Conservation (phyloP, 2,797 vertebrate genomes). For the Sorex maritimensis region DNA sequence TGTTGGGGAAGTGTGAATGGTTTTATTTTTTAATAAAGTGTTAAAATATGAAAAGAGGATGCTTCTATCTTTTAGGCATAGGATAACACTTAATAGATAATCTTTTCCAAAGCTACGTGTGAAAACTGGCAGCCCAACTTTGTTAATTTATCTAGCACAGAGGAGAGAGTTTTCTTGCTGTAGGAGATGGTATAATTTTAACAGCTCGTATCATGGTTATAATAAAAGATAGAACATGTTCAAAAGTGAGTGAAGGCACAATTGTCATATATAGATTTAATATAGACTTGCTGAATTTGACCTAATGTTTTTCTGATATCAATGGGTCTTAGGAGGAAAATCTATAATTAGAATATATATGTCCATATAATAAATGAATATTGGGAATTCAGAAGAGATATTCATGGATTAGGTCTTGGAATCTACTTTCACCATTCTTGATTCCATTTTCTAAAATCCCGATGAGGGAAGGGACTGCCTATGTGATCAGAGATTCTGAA, state of each 20-base stretch:
- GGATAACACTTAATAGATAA: neutral
- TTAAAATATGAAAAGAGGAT: slow-evolving; percentile 18
- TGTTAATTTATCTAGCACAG: neutral
- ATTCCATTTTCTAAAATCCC: too few relatives aligned
- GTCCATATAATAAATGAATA: neutral
- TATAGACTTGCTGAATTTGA: slow-evolving; percentile 19
- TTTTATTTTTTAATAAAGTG: neutral
- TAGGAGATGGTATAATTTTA: neutral
- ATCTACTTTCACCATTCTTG: too few relatives aligned
- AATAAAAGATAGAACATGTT: neutral
- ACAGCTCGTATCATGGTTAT: neutral
- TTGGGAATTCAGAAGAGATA: neutral
- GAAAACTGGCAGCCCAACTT: neutral
- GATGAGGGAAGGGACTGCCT: neutral
- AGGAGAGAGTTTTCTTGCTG: neutral
- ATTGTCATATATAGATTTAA: neutral
- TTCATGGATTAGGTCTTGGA: too few relatives aligned
- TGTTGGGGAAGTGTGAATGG: neutral
- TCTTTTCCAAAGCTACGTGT: neutral
- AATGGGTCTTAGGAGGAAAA: neutral
- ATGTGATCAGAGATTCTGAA: neutral
- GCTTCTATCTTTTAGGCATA: neutral
- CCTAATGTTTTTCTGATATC: neutral
- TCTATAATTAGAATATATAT: neutral
- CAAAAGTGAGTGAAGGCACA: neutral